Evolutionary conservation across 2,888 invertebrate genomes (phyloP).

Genomic region (Xylocampa areola): DNA sequence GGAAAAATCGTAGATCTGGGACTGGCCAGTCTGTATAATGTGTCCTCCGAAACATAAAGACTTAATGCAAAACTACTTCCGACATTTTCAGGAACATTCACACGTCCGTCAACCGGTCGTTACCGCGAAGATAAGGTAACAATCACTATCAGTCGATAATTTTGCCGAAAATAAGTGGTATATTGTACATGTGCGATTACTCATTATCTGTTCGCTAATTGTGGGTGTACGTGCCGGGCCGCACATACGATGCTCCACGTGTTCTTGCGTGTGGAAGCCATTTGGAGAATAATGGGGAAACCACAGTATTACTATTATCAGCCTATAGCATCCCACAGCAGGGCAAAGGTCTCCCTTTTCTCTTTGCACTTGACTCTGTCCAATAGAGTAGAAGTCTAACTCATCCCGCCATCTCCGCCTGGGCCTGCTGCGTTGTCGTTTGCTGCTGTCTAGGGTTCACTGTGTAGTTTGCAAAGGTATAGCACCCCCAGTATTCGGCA

Average conservation of each 20-base stretch:
- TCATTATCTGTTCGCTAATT: conserved; percentile 45
- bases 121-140: background rate
- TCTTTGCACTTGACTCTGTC: too few relatives aligned
- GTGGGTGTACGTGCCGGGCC: conserved; percentile 49
- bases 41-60: too few relatives aligned
- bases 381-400: background rate
- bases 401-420: too few relatives aligned
- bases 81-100: conserved; percentile 7
- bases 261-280: background rate
- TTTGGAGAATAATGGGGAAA: background rate
- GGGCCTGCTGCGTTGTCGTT: too few relatives aligned
- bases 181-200: conserved; percentile 47
- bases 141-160: conserved; percentile 41
- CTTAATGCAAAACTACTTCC: background rate
- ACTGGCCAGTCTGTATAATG: too few relatives aligned
- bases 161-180: conserved; percentile 34
- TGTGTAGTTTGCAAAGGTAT: too few relatives aligned
- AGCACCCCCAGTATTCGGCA: too few relatives aligned
- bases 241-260: conserved; percentile 48
- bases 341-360: background rate
- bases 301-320: background rate
- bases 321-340: too few relatives aligned
- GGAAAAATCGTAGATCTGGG: too few relatives aligned
- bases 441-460: too few relatives aligned
- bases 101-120: conserved; percentile 22